Percentiles rank a stretch among this genome's conserved stretches.
phyloP scores from a whole-genome alignment of 1,140 invertebrate genomes.

The Zaprionus ghesquierei region DNA sequence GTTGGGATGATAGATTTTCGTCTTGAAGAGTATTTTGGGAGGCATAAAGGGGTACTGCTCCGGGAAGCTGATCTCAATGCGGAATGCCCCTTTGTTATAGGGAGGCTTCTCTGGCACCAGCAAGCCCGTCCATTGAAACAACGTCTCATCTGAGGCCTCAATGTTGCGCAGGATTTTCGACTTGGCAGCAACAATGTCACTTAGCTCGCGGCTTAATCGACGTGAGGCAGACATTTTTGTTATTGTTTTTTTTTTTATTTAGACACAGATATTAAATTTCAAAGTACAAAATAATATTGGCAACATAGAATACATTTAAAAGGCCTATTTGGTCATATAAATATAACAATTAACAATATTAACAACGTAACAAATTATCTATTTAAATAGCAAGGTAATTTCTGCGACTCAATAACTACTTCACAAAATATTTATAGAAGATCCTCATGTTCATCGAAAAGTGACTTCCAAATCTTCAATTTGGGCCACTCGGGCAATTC shows the following conservation, averaged over 20 bases:
- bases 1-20: constrained; percentile 99
- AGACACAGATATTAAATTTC: constrained; percentile 10
- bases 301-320: constrained; percentile 5
- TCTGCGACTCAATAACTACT: neutral
- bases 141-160: constrained; percentile 94
- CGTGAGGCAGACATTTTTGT: constrained; percentile 86
- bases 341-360: neutral
- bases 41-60: constrained; percentile 99
- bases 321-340: constrained; percentile 8
- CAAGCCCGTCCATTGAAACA: constrained; percentile 95
- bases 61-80: constrained; percentile 98
- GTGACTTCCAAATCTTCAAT: constrained; percentile 81
- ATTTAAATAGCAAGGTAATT: neutral
- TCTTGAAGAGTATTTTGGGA: constrained; percentile 98
- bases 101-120: constrained; percentile 97
- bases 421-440: constrained; percentile 32
- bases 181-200: constrained; percentile 90
- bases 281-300: constrained; percentile 16
- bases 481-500: constrained; percentile 82
- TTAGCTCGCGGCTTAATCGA: constrained; percentile 91
- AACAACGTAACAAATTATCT: neutral
- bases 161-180: constrained; percentile 94
- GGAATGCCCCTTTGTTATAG: constrained; percentile 99
- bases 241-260: constrained; percentile 19
- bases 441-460: constrained; percentile 59